A percentile compares a stretch with the other conserved stretches of the same genome.
Conservation (phyloP, 2,797 vertebrate species). For the Diglossa cyanea region DNA sequence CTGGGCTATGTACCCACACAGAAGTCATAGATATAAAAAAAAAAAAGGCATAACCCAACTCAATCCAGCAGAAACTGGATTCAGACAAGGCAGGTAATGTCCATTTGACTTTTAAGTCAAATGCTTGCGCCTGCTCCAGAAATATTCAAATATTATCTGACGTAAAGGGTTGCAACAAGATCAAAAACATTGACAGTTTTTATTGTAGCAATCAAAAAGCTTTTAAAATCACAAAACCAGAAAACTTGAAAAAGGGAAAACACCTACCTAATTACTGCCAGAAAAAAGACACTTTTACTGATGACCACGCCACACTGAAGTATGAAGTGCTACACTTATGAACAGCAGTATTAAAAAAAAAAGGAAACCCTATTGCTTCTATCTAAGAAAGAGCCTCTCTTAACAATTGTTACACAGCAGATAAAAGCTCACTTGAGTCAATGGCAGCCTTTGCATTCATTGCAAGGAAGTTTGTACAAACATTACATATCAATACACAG, state of each 20-base stretch:
- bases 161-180: neutral
- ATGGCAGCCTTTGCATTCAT: neutral
- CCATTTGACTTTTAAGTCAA: neutral
- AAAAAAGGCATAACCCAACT: neutral
- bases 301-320: neutral
- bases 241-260: neutral
- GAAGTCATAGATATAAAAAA: neutral
- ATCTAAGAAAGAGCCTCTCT: neutral
- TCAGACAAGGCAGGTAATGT: neutral
- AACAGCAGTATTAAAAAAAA: neutral
- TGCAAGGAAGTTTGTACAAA: neutral
- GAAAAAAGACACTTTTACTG: neutral
- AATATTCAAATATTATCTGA: neutral
- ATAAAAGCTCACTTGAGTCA: neutral
- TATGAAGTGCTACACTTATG: neutral
- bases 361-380: neutral
- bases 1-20: neutral
- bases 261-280: neutral
- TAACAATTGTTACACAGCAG: neutral
- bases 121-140: accelerated
- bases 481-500: neutral
- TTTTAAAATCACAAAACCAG: neutral
- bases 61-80: neutral
- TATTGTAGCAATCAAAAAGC: neutral
- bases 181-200: neutral